Base-by-base conservation (phyloP, 2,113 vertebrate genomes). In the Serinus canaria region DNA sequence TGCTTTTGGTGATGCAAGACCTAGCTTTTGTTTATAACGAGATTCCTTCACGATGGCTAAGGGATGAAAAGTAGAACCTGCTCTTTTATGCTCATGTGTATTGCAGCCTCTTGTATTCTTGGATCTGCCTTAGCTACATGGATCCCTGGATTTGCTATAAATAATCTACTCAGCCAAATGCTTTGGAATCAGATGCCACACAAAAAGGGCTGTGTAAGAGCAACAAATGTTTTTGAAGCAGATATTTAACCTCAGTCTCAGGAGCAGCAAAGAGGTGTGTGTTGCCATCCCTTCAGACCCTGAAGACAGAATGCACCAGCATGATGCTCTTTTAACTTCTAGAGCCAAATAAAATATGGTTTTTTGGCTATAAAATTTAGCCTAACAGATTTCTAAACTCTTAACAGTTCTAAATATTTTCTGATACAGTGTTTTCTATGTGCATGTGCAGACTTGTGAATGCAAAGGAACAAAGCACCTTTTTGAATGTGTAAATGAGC, bases 1-100 rank as follows among this genome's bases (percentile, higher is more conserved):
- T 64, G 28, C 3, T 58, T 93, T 83, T 50, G 58, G 27, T 39
- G 58, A 79, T 37, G 13, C 64, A 93, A 55, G 14, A 64, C 28
- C 24, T 28, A 10, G 15, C 11, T 79, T 79, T 67, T 44, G 12
- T 31, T 82, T 76, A n/a, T 37, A 60, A 47, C 10, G 23, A 75
- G 12, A 28, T 33, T 28, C 55, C 52, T 80, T 53, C 12, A 15
- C 9, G 23, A 13, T 49, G 23, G 35, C 44, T 66, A 31, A 69
- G 13, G 30, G 39, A 44, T n/a, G 17, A 11, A 60, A 84, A 89
- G 18, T 5, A 27, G 25, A 70, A 27, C 22, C 69, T 11, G 18
- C 18, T 67, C 10, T 49, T 9, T 28, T 37, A 52, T 11, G 41
- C 15, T 15, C n/a, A 10, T 0, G 0, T 37, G 46, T 55, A 50